Conservation (phyloP, 37 sponge, comb jelly and placozoan genomes). For the Beroe forskalii region DNA sequence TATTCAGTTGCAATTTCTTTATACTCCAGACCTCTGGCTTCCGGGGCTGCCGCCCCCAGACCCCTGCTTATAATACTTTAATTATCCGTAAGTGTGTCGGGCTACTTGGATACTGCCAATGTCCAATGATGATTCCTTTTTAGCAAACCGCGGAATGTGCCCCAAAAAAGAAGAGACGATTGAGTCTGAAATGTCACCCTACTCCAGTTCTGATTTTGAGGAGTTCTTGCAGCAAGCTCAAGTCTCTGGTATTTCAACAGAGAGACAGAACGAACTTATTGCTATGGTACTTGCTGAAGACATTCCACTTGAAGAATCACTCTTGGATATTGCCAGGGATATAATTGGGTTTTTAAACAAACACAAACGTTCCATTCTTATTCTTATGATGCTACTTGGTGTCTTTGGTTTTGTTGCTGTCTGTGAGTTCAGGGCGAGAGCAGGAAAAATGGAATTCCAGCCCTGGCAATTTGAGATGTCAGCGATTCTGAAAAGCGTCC, state of each 20-base stretch:
- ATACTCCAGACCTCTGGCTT: too few species aligned
- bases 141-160: too few species aligned
- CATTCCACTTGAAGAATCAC: background rate
- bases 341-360: background rate
- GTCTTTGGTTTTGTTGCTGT: background rate
- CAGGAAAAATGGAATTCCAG: constrained; percentile 22
- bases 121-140: too few species aligned
- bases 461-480: constrained; percentile 64
- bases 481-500: background rate
- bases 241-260: background rate
- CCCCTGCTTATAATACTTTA: too few species aligned
- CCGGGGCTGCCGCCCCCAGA: too few species aligned
- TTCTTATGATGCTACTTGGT: constrained; percentile 13
- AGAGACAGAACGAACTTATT: constrained; percentile 25
- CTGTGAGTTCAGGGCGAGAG: background rate
- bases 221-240: constrained; percentile 23
- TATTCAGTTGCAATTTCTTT: too few species aligned
- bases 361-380: background rate
- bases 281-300: constrained; percentile 1
- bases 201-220: constrained; percentile 25
- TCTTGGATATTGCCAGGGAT: background rate
- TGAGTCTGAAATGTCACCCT: too few species aligned
- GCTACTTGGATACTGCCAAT: too few species aligned
- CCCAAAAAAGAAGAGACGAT: too few species aligned
- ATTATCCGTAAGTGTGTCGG: too few species aligned